Conservation (phyloP, 2,113 vertebrate genomes). For the Oncorhynchus kisutch region DNA sequence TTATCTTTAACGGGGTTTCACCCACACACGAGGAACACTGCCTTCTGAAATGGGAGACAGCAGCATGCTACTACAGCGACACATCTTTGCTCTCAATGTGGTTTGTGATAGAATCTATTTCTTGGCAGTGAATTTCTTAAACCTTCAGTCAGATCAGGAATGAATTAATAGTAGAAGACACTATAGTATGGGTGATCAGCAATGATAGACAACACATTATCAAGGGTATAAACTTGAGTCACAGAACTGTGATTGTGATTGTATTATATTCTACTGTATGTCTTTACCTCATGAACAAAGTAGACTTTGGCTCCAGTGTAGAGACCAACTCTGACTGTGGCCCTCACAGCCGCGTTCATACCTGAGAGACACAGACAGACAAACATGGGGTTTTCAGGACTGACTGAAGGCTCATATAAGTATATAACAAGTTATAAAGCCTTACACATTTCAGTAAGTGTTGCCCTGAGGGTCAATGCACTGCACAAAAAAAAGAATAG, state of each 20-base stretch:
- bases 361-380: slow-evolving; percentile 68
- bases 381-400: background rate
- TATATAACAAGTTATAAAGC: no score
- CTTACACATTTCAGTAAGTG: background rate
- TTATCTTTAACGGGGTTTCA: background rate
- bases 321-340: slow-evolving; percentile 89
- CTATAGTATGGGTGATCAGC: background rate
- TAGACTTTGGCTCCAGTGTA: slow-evolving; percentile 91
- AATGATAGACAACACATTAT: background rate
- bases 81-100: background rate
- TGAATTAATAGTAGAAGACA: no score
- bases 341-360: slow-evolving; percentile 93
- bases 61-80: background rate
- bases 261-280: slow-evolving; percentile 19
- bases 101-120: background rate
- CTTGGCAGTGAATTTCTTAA: no score
- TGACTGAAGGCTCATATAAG: background rate
- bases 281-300: slow-evolving; percentile 89
- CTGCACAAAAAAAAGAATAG: no score
- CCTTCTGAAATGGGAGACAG: background rate
- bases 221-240: background rate
- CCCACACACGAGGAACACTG: background rate
- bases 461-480: no score
- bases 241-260: background rate
- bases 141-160: no score